These are phyloP conservation scores for Aethina tumida DNA, from an alignment of 1,140 invertebrate species.

Conservation along the genomic window DNA sequence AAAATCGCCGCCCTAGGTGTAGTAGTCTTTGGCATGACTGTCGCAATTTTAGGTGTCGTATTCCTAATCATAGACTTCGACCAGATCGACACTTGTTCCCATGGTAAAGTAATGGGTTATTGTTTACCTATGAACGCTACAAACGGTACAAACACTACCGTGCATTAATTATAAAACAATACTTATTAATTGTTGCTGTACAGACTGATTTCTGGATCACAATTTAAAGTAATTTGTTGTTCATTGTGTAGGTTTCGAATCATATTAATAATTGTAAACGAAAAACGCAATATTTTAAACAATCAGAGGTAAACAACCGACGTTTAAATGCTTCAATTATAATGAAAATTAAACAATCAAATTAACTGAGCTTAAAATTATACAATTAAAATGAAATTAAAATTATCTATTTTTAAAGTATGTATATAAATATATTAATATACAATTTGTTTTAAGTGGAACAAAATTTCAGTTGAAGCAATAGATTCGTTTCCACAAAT, in stretches of 20 bases:
- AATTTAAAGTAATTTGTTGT: slow-evolving; percentile 5
- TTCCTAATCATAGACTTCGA: slow-evolving; percentile 32
- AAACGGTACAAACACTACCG: background rate
- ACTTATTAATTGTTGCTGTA: background rate
- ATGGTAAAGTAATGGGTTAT: slow-evolving; percentile 32
- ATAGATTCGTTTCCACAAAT: too few relatives aligned
- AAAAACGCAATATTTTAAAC: background rate
- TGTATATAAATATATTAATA: background rate
- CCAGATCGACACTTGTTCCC: slow-evolving; percentile 31
- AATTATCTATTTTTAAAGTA: slow-evolving; percentile 4
- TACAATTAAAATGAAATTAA: slow-evolving; percentile 8
- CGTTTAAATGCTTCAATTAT: too few relatives aligned
- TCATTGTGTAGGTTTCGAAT: background rate
- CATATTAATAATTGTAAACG: background rate
- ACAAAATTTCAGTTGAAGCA: too few relatives aligned
- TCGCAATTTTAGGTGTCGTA: slow-evolving; percentile 40
- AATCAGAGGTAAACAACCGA: background rate
- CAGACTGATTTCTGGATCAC: background rate
- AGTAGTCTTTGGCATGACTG: slow-evolving; percentile 59
- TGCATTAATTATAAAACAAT: background rate
- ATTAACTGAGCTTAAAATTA: slow-evolving; percentile 4
- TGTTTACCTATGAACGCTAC: slow-evolving; percentile 15
- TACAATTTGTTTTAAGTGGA: too few relatives aligned
- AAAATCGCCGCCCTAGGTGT: slow-evolving; percentile 66
- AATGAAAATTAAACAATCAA: slow-evolving; percentile 8